phyloP scores from a whole-genome alignment of 2,888 invertebrate genomes.

The Deroplatys truncata region DNA sequence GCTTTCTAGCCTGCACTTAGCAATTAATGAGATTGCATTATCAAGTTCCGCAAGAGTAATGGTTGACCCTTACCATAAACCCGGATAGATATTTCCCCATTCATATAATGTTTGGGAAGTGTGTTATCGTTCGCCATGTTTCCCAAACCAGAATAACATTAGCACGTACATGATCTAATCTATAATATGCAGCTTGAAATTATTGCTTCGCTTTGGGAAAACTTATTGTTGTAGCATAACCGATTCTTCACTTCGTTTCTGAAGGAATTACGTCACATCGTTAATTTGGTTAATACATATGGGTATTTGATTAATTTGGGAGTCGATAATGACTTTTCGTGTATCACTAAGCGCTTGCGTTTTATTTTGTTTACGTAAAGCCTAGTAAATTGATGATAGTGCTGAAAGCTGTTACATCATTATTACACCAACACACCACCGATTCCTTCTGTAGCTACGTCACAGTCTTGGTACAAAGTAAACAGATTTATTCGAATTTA shows the following conservation, averaged over 20 bases:
- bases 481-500: too few relatives aligned
- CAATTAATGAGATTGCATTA: slow-evolving; percentile 3
- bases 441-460: too few relatives aligned
- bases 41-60: neutral
- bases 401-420: too few relatives aligned
- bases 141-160: neutral
- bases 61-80: neutral
- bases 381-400: too few relatives aligned
- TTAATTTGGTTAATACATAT: too few relatives aligned
- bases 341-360: too few relatives aligned
- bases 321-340: too few relatives aligned
- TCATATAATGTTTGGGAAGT: neutral
- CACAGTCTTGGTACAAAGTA: too few relatives aligned
- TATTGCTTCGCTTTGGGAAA: neutral
- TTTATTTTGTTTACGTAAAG: too few relatives aligned
- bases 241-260: neutral
- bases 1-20: neutral
- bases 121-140: neutral
- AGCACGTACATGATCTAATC: neutral
- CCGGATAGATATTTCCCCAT: neutral
- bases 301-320: too few relatives aligned
- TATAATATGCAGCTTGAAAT: neutral
- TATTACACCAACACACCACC: too few relatives aligned
- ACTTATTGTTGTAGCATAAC: neutral
- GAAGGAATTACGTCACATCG: neutral